These are phyloP conservation scores for Cuculus canorus DNA, from an alignment of 2,797 vertebrate genomes.

Conservation along the genomic window DNA sequence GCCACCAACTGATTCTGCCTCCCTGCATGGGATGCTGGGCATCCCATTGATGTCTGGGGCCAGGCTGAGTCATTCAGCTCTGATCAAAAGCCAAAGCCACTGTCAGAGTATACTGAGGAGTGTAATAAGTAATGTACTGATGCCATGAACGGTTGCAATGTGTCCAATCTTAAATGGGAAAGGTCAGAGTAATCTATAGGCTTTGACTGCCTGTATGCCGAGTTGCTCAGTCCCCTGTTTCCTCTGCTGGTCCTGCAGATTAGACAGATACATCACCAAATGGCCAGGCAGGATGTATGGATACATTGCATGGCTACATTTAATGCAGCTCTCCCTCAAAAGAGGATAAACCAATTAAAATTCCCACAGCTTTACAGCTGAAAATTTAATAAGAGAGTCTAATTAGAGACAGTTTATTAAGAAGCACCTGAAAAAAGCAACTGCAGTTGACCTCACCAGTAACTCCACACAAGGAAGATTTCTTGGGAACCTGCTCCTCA, in stretches of 20 bases:
- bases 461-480: background rate
- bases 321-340: background rate
- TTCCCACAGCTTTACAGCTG: background rate
- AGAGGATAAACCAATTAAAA: background rate
- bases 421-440: background rate
- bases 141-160: background rate
- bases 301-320: background rate
- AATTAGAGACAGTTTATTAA: background rate
- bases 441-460: background rate
- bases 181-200: background rate
- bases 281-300: background rate
- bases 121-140: background rate
- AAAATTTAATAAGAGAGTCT: background rate
- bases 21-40: background rate
- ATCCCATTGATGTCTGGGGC: background rate
- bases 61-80: background rate
- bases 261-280: background rate
- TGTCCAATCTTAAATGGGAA: accelerated
- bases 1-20: background rate
- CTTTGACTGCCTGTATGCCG: background rate
- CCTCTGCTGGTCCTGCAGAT: background rate
- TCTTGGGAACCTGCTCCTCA: background rate
- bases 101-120: background rate
- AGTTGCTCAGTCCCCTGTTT: background rate
- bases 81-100: background rate